Percentiles rank a stretch among this genome's conserved stretches.
phyloP scores from a whole-genome alignment of 2,113 vertebrate species.

The Equus przewalskii region DNA sequence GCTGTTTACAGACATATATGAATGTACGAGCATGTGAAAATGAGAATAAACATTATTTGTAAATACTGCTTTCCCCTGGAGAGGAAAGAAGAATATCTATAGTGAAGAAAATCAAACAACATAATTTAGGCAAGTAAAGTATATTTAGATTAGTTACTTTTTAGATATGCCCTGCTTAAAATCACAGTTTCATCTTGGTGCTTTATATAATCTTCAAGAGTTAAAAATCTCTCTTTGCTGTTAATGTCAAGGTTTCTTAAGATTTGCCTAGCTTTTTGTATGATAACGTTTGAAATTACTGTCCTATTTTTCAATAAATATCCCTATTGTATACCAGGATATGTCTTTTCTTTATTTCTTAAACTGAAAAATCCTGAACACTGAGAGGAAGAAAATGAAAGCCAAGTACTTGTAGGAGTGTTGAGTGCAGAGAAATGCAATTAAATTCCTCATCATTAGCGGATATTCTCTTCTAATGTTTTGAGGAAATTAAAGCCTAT shows the following conservation, averaged over 20 bases:
- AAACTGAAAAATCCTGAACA: conserved; percentile 64
- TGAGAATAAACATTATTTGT: not conserved
- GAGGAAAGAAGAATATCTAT: not conserved
- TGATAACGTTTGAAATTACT: conserved; percentile 52
- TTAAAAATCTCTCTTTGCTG: conserved; percentile 54
- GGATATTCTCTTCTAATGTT: conserved; percentile 59
- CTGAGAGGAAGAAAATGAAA: not conserved
- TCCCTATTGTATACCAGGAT: conserved; percentile 38
- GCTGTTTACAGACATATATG: not conserved
- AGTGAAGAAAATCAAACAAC: conserved; percentile 43
- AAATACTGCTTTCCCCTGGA: not conserved
- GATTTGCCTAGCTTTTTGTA: conserved; percentile 26
- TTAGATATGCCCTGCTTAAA: conserved; percentile 33
- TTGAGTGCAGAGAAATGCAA: conserved; percentile 66
- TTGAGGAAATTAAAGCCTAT: conserved; percentile 70
- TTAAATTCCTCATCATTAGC: conserved; percentile 57
- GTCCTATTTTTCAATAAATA: conserved; percentile 60
- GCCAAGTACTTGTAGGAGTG: conserved; percentile 18
- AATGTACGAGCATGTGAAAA: not conserved
- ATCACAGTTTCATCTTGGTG: not conserved
- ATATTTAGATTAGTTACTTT: conserved; percentile 28
- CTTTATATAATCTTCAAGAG: conserved; percentile 62
- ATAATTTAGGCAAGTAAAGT: not conserved
- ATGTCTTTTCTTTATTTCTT: conserved; percentile 51
- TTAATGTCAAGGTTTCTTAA: conserved; percentile 42